A percentile compares a stretch with the other conserved stretches of the same genome.
These are phyloP conservation scores for Diaperis boleti DNA, from an alignment of 2,888 invertebrate genomes.

Conservation along the genomic window DNA sequence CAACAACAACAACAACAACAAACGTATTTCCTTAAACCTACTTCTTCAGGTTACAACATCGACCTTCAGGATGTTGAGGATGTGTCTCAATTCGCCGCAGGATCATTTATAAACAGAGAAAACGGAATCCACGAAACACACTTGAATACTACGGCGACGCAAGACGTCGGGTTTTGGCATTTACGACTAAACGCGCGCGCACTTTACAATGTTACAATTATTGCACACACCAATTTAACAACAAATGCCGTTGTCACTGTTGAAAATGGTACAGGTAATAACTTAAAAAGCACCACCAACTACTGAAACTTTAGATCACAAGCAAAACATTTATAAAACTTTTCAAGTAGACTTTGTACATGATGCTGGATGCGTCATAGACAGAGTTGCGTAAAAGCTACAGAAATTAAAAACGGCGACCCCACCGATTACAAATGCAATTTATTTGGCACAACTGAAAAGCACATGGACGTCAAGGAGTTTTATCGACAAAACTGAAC, in stretches of 20 bases:
- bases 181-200: constrained; percentile 50
- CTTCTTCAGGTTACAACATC: constrained; percentile 66
- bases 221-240: constrained; percentile 54
- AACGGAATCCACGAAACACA: constrained; percentile 56
- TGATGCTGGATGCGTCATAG: constrained; percentile 42
- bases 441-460: not conserved
- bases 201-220: constrained; percentile 57
- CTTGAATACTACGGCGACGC: constrained; percentile 52
- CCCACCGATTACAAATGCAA: constrained; percentile 35
- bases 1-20: not conserved
- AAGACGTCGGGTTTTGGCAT: constrained; percentile 58
- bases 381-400: constrained; percentile 35
- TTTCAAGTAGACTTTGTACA: constrained; percentile 40
- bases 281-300: not conserved
- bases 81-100: constrained; percentile 66
- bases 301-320: not conserved
- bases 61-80: constrained; percentile 68
- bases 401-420: constrained; percentile 26
- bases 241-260: constrained; percentile 41
- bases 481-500: too few species aligned
- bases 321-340: constrained; percentile 3
- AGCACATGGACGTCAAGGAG: not conserved
- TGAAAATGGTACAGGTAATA: constrained; percentile 42
- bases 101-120: constrained; percentile 52
- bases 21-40: constrained; percentile 15